These are phyloP conservation scores for Troides helena DNA, from an alignment of 2,888 invertebrate genomes.

Conservation along the genomic window DNA sequence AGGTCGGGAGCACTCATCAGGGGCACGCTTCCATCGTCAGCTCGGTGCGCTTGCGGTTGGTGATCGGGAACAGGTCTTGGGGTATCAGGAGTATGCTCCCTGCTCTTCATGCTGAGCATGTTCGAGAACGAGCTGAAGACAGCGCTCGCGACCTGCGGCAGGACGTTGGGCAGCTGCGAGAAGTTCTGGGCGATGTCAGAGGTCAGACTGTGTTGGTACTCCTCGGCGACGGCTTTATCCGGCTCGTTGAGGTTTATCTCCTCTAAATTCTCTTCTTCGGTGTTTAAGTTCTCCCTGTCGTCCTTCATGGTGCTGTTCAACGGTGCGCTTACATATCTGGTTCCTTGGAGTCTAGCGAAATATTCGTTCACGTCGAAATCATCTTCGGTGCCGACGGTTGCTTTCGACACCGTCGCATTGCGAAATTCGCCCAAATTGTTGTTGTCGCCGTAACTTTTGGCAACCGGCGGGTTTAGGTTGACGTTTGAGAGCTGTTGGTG, in stretches of 20 bases:
- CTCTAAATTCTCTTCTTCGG: constrained; percentile 64
- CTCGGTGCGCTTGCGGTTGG: constrained; percentile 33
- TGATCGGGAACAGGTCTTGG: constrained; percentile 36
- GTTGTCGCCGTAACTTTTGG: constrained; percentile 36
- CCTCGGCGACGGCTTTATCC: constrained; percentile 41
- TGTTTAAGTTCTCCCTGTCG: constrained; percentile 74
- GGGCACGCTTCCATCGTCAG: constrained; percentile 40
- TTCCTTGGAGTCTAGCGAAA: constrained; percentile 70
- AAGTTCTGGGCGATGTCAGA: constrained; percentile 77
- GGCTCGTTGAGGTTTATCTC: constrained; percentile 67
- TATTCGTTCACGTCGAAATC: constrained; percentile 77
- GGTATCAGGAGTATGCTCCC: constrained; percentile 61
- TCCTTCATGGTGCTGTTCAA: constrained; percentile 63
- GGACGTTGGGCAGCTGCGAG: constrained; percentile 79
- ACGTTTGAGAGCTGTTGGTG: constrained; percentile 26
- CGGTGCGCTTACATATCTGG: constrained; percentile 70
- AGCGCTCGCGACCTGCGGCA: constrained; percentile 82
- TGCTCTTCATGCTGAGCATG: constrained; percentile 67
- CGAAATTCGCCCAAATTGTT: constrained; percentile 34
- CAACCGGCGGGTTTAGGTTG: constrained; percentile 35
- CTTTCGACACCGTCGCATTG: constrained; percentile 46
- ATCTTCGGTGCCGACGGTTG: constrained; percentile 56
- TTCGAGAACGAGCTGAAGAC: constrained; percentile 83
- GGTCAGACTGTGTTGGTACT: constrained; percentile 61
- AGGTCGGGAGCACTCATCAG: constrained; percentile 49